Evolutionary conservation across 2,888 invertebrate genomes (phyloP).

Genomic region (Agrochola circellaris): DNA sequence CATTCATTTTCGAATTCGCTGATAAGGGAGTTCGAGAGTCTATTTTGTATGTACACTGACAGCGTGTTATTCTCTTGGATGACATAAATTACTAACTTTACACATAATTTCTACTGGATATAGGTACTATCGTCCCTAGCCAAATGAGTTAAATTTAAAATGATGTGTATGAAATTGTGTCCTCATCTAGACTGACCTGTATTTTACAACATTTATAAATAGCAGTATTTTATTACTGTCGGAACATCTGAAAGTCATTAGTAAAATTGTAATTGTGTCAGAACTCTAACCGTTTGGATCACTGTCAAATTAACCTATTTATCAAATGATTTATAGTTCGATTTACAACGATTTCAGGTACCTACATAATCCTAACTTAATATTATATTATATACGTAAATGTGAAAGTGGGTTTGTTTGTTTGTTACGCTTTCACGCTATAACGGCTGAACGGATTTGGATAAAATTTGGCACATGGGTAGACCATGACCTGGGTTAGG

Average conservation of each 20-base stretch:
- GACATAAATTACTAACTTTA: slow-evolving; percentile 55
- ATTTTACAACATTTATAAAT: slow-evolving; percentile 27
- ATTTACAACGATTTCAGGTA: not conserved
- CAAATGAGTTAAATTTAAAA: slow-evolving; percentile 29
- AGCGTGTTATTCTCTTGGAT: slow-evolving; percentile 37
- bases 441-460: no score
- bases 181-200: slow-evolving; percentile 14
- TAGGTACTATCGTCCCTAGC: slow-evolving; percentile 23
- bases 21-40: slow-evolving; percentile 46
- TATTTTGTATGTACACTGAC: slow-evolving; percentile 32
- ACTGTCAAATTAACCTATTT: not conserved
- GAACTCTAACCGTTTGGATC: not conserved
- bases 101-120: slow-evolving; percentile 48
- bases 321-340: not conserved
- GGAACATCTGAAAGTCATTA: not conserved
- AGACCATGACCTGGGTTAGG: no score
- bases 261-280: not conserved
- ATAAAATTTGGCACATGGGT: no score
- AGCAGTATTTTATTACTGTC: not conserved
- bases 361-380: not conserved
- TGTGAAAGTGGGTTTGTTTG: no score
- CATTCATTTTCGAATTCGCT: slow-evolving; percentile 42
- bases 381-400: no score
- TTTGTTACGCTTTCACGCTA: no score
- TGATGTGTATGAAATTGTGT: slow-evolving; percentile 16